Evolutionary conservation across 1,140 invertebrate species (phyloP), one percentile per base, ranked within the genome.

Genomic region (Gyrodactylus bullatarudis): DNA sequence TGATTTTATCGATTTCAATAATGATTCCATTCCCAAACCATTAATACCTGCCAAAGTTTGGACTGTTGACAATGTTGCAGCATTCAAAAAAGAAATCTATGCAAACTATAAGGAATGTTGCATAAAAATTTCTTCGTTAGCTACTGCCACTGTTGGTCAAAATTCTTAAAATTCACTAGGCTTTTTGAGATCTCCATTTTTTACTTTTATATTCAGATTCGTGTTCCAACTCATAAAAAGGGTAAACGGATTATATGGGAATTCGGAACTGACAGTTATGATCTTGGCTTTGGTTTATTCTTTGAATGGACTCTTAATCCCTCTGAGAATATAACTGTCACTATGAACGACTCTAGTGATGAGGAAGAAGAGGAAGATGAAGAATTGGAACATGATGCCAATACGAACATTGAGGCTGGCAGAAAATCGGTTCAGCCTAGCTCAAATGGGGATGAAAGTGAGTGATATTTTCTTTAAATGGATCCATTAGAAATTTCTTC

Each of bases 191-290:
- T 74, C 23, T 20, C 23, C 22, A 21, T 72, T 74, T 34, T 1
- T 20, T 74, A 22, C 68, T n/a, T 74, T 74, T 74, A 21, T 73
- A 25, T 34, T 68, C 34, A 74, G 8, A 21, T 27, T 74, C 84
- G 93, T 74, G 95, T 99, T 24, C 95, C 95, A 20, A 98, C 95
- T 0, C 91, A 97, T 79, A 85, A 87, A 76, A 87, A 91, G 78
- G 94, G 93, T 0, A 86, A 87, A 0, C 89, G 88, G 78, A 82
- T 99, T n/a, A 96, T 92, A 80, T 99, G 94, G 94, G 95, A 99
- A 83, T 99, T 99, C 81, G 91, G 92, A 8, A 98, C 94, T 0
- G 95, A 99, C 79, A 86, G 78, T 75, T 98, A 96, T 80, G 95
- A 99, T 79, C 91, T 99, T 77, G 94, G 92, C 71, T 99, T 99